Base-by-base conservation (phyloP, 2,888 invertebrate species). In the Ochlodes sylvanus region DNA sequence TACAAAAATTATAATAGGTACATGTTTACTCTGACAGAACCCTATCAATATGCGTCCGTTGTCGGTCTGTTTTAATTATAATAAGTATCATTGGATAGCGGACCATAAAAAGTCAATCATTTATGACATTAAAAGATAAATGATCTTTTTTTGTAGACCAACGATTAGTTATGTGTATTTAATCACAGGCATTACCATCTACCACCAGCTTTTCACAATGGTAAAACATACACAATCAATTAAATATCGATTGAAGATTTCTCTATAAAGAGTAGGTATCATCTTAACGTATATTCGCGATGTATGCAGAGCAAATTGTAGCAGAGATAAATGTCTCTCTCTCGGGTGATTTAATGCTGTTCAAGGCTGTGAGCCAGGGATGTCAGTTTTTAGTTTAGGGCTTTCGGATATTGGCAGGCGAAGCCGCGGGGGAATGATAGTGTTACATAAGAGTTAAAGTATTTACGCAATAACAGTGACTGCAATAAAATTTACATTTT, bases 161-260 rank as follows among this genome's bases (percentile, higher is more conserved):
- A 27, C 38, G 38, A 52, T 12, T 1, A 10, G 17, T 50, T 19
- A 50, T 50, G 19, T 32, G 17, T 32, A 7, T 63, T 63, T 55
- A 55, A 42, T 41, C 27, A 27, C 17, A 52, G 34, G 17, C 55
- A 32, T 54, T 14, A 27, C 2, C 10, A 0, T 32, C n/a, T n/a
- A 1, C 7, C 32, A 54, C 6, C 21, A 21, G 52, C 14, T 47
- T 47, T 47, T 38, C 38, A 38, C 38, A 38, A 38, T 12, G 12
- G 3, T 7, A 47, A 17, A 47, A 17, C 44, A 47, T 15, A 47
- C 38, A 57, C 56, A 47, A 64, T 56, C 47, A 56, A 65, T 58
- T 65, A 57, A 65, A 65, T 57, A 65, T 65, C 47, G 65, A 65
- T 65, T 47, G 27, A 57, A 50, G 65, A 50, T 65, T 58, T 65